Evolutionary conservation across 2,888 invertebrate genomes (phyloP), one percentile per base, ranked within the genome.

Genomic region (Odontocolon sp.): DNA sequence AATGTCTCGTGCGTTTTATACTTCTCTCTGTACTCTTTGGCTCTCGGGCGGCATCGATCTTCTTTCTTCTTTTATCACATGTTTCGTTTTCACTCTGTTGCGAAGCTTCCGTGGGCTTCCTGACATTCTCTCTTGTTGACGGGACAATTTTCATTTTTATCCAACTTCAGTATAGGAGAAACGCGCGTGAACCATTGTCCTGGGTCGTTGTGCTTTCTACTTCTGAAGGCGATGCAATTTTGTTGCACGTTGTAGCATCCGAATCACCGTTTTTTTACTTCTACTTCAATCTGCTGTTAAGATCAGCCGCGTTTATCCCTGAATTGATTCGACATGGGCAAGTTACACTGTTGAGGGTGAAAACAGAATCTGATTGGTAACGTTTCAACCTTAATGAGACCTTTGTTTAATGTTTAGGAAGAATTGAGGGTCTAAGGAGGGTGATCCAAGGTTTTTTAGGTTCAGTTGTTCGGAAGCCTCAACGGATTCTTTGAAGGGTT

Each of bases 1-100:
- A 71, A 77, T 77, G 70, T 74, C 78, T 57, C 66, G 70, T 81
- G 72, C 72, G 69, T 59, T 70, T 79, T n/a, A 74, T 61, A 52
- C 76, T 23, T n/a, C n/a, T n/a, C n/a, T n/a, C n/a, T n/a, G 31
- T 45, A 61, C 45, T n/a, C 36, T 68, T 40, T 57, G 59, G 50
- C 54, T 40, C 66, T n/a, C n/a, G 2, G 23, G 28, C 26, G n/a
- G 26, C 38, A 23, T 23, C 72, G 9, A 59, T 54, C 28, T 69
- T 54, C 52, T 69, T 38, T n/a, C 57, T 16, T 31, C 42, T 56
- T 31, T 40, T 59, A 14, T 68, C 14, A 47, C 11, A 11, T 16
- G 42, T 33, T 54, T 72, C 36, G 50, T 63, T 57, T 66, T 47
- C 42, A 67, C 54, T 26, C 26, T 18, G 9, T 45, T 50, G 68